A percentile compares a stretch with the other conserved stretches of the same genome.
These are phyloP conservation scores for Dorcus hopei DNA, from an alignment of 2,888 invertebrate genomes.

Conservation along the genomic window DNA sequence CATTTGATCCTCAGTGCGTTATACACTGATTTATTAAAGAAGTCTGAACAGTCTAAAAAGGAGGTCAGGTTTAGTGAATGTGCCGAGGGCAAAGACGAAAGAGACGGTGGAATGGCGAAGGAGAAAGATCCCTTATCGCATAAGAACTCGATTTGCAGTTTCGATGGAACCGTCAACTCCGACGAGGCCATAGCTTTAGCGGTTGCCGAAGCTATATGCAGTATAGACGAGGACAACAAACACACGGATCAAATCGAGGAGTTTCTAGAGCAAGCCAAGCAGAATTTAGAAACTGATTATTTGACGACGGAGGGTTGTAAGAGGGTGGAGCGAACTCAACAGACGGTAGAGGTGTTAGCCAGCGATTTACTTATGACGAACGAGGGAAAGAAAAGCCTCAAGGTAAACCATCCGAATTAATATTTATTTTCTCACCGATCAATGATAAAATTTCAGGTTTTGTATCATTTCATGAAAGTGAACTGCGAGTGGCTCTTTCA, in stretches of 20 bases:
- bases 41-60: slow-evolving; percentile 45
- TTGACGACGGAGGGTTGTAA: slow-evolving; percentile 33
- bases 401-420: slow-evolving; percentile 37
- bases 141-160: slow-evolving; percentile 31
- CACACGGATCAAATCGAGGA: slow-evolving; percentile 71
- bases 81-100: background rate
- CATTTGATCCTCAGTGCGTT: slow-evolving; percentile 68
- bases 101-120: background rate
- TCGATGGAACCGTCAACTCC: slow-evolving; percentile 31
- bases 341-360: slow-evolving; percentile 56
- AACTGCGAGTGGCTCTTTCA: slow-evolving; percentile 67
- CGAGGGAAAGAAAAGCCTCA: slow-evolving; percentile 57
- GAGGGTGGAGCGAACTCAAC: slow-evolving; percentile 51
- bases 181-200: slow-evolving; percentile 60
- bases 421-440: too few relatives aligned
- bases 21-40: slow-evolving; percentile 63
- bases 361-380: slow-evolving; percentile 63
- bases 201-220: slow-evolving; percentile 74
- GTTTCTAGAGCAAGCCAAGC: slow-evolving; percentile 57
- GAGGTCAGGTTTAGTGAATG: slow-evolving; percentile 28
- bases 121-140: slow-evolving; percentile 15
- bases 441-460: slow-evolving; percentile 51
- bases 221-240: slow-evolving; percentile 75
- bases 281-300: slow-evolving; percentile 39
- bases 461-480: slow-evolving; percentile 67